Conservation (phyloP, 1,140 invertebrate genomes). For the Camponotus vicinus region DNA sequence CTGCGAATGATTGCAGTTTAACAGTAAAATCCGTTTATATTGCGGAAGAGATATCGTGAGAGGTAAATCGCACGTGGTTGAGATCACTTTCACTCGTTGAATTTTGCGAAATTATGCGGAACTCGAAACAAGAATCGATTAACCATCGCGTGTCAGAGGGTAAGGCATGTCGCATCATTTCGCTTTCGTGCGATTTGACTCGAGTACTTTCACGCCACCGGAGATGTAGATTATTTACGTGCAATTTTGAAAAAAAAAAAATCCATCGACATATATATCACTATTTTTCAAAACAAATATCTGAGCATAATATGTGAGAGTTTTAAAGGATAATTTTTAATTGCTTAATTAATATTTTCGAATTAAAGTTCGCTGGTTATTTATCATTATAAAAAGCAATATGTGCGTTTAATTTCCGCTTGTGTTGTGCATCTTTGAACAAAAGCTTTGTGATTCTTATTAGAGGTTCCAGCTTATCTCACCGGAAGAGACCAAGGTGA, state of each 20-base stretch:
- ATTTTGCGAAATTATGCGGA: conserved; percentile 64
- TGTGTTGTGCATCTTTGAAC: background rate
- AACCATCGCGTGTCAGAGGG: background rate
- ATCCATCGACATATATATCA: background rate
- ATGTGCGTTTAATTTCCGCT: too few species aligned
- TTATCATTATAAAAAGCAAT: background rate
- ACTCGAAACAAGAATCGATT: conserved; percentile 23
- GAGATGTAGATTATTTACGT: background rate
- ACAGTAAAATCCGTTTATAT: conserved; percentile 20
- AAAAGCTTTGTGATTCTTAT: background rate
- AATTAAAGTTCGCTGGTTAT: background rate
- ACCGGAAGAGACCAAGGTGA: background rate
- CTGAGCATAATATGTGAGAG: background rate
- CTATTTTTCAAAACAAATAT: background rate
- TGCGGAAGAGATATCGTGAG: background rate
- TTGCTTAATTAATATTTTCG: background rate
- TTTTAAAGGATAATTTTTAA: background rate
- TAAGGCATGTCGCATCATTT: conserved; percentile 49
- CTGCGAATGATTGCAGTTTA: background rate
- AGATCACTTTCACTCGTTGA: conserved; percentile 56
- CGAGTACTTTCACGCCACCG: conserved; percentile 18
- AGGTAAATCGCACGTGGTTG: conserved; percentile 5
- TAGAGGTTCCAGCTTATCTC: conserved; percentile 5
- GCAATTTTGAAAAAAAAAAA: background rate
- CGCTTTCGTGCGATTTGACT: conserved; percentile 51